Conservation (phyloP, 2,797 vertebrate species). For the Triplophysa yarkandensis region DNA sequence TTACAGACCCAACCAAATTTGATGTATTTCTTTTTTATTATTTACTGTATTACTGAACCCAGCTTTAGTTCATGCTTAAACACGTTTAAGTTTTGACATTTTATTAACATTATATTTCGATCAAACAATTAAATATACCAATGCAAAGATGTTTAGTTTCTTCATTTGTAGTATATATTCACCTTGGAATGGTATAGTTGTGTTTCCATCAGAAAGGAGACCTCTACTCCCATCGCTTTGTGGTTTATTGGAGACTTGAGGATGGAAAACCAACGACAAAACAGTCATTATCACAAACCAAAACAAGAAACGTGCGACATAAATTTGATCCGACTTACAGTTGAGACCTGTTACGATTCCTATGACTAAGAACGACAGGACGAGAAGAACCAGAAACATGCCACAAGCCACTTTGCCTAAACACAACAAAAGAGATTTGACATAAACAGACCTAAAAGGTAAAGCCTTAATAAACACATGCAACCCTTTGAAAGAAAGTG, state of each 20-base stretch:
- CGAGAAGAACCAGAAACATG: conserved; percentile 37
- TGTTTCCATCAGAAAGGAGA: conserved; percentile 19
- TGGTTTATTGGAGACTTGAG: conserved; percentile 17
- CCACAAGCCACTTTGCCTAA: conserved; percentile 36
- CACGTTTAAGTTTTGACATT: no score
- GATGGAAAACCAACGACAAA: neutral
- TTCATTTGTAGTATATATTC: neutral
- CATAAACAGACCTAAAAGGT: neutral
- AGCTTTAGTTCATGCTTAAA: no score
- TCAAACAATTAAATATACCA: no score
- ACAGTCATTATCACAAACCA: neutral
- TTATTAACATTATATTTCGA: neutral
- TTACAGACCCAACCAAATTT: neutral
- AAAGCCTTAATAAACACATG: neutral
- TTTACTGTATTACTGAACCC: no score
- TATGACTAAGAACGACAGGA: conserved; percentile 39
- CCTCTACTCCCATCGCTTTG: conserved; percentile 17
- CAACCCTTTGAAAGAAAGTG: no score
- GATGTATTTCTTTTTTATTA: no score
- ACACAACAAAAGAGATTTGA: neutral
- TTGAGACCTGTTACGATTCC: conserved; percentile 41
- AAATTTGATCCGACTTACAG: conserved; percentile 13
- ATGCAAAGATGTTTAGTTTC: neutral
- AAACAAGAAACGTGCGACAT: neutral
- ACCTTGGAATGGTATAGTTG: conserved; percentile 12